Percentiles rank a stretch among this genome's conserved stretches.
phyloP scores from a whole-genome alignment of 2,888 invertebrate genomes.

The Cryptocheilus praepositus region DNA sequence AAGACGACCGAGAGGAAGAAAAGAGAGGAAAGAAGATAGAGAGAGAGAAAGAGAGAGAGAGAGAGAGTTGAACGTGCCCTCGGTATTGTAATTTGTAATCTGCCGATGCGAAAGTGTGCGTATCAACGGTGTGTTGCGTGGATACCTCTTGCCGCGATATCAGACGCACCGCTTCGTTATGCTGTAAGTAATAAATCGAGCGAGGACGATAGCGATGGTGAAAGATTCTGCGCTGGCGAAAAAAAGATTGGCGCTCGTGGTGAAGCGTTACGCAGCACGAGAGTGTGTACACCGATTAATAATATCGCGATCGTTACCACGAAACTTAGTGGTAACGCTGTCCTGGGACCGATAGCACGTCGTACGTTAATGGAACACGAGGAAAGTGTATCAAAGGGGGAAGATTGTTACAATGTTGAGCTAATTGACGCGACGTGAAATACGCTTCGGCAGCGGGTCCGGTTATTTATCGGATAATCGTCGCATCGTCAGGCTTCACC shows the following conservation, averaged over 20 bases:
- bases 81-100: constrained; percentile 71
- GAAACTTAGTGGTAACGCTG: too few species aligned
- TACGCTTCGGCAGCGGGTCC: too few species aligned
- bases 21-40: constrained; percentile 15
- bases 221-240: constrained; percentile 28
- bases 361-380: too few species aligned
- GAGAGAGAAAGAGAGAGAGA: neutral
- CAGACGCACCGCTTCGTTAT: constrained; percentile 51
- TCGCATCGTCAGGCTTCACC: too few species aligned
- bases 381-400: too few species aligned
- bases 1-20: neutral
- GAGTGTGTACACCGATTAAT: neutral
- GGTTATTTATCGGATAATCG: too few species aligned
- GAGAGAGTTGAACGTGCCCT: constrained; percentile 45
- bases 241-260: constrained; percentile 7
- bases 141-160: constrained; percentile 36
- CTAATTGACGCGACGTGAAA: too few species aligned
- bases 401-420: too few species aligned
- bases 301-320: neutral
- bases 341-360: too few species aligned
- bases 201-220: constrained; percentile 28
- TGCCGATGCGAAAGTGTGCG: constrained; percentile 57
- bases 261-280: neutral
- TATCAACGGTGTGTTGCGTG: constrained; percentile 30
- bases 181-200: constrained; percentile 42